A percentile compares a stretch with the other conserved stretches of the same genome.
phyloP scores from a whole-genome alignment of 2,113 vertebrate genomes.

The Hypanus sabinus region DNA sequence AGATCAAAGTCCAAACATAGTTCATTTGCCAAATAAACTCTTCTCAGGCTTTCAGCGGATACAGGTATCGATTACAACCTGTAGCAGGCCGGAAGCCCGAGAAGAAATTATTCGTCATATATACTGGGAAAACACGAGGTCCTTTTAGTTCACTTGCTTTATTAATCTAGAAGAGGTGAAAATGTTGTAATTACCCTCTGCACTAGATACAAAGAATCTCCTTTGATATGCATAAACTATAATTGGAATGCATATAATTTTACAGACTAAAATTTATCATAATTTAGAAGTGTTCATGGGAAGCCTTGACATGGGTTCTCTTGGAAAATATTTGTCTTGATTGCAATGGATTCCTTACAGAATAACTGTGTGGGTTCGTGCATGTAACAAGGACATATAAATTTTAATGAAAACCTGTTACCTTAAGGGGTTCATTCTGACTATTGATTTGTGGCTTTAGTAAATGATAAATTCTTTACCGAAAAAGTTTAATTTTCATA shows the following conservation, averaged over 20 bases:
- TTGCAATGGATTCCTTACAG: neutral
- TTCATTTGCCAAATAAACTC: too few species aligned
- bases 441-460: neutral
- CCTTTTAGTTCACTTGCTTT: neutral
- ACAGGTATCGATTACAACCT: too few species aligned
- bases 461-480: neutral
- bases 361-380: neutral
- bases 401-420: neutral
- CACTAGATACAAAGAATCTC: neutral
- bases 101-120: too few species aligned
- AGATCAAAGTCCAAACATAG: neutral
- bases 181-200: neutral
- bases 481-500: neutral
- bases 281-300: neutral
- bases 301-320: neutral
- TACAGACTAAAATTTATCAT: neutral
- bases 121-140: too few species aligned
- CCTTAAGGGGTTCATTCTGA: neutral
- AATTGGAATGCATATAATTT: neutral
- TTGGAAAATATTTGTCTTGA: neutral
- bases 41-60: too few species aligned
- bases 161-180: neutral
- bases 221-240: neutral
- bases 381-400: neutral
- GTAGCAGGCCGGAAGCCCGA: too few species aligned